phyloP scores from a whole-genome alignment of 1,140 invertebrate species.

The Zeugodacus cucurbitae region DNA sequence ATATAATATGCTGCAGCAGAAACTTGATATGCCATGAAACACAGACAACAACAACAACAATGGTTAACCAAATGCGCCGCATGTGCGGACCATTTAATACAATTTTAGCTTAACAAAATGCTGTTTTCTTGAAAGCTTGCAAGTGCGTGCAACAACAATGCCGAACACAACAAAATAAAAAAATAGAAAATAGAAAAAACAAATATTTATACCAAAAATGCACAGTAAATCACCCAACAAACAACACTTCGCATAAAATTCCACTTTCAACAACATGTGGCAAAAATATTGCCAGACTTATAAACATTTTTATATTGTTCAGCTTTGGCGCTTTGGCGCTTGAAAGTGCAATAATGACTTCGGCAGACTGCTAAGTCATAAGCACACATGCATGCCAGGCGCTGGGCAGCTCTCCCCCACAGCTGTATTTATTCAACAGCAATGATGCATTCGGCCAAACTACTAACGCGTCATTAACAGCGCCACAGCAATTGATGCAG shows the following conservation, averaged over 20 bases:
- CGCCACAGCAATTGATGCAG: not conserved
- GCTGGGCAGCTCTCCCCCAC: no score
- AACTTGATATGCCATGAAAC: constrained; percentile 12
- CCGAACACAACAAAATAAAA: not conserved
- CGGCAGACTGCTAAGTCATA: not conserved
- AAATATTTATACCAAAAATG: not conserved
- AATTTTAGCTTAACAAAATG: constrained; percentile 19
- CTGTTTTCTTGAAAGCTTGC: not conserved
- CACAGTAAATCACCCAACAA: not conserved
- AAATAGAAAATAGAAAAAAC: not conserved
- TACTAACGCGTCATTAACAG: not conserved
- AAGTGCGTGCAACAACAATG: not conserved
- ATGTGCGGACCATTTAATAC: not conserved
- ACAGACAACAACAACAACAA: not conserved
- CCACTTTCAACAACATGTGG: not conserved
- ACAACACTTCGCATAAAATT: not conserved
- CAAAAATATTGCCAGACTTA: not conserved
- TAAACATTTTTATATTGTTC: not conserved
- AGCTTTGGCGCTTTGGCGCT: not conserved
- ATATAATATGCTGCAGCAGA: not conserved
- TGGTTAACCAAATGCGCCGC: not conserved
- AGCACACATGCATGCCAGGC: not conserved
- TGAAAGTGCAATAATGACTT: not conserved
- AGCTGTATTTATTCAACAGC: constrained; percentile 1
- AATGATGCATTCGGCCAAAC: not conserved